Evolutionary conservation across 2,797 vertebrate genomes (phyloP).

Genomic region (Schizopygopsis malacanthus): DNA sequence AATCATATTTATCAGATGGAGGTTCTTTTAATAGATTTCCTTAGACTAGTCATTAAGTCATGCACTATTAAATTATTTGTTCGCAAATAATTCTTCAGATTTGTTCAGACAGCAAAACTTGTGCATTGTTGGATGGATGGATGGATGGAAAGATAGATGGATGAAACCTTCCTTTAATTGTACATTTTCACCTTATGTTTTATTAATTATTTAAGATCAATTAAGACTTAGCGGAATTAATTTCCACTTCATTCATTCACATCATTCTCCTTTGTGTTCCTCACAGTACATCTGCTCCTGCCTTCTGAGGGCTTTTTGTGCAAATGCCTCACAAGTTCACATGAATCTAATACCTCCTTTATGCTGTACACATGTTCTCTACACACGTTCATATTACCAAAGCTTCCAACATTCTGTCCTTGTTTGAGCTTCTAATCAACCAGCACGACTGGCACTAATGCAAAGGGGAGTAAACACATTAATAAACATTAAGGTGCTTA

Average conservation of each 20-base stretch:
- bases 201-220: no score
- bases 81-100: not conserved
- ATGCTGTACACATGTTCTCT: slow-evolving; percentile 2
- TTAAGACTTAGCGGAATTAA: not conserved
- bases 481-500: slow-evolving; percentile 75
- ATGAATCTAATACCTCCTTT: not conserved
- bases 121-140: not conserved
- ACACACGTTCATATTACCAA: slow-evolving; percentile 20
- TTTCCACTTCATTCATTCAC: not conserved
- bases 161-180: not conserved
- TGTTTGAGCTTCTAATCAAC: slow-evolving; percentile 69
- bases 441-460: slow-evolving; percentile 60
- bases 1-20: not conserved
- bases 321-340: not conserved
- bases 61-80: not conserved
- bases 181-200: not conserved
- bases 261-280: not conserved
- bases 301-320: not conserved
- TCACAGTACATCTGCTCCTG: not conserved
- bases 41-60: not conserved
- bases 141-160: not conserved
- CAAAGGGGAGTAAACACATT: slow-evolving; percentile 71
- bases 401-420: slow-evolving; percentile 39
- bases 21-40: no score
- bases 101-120: not conserved